A percentile compares a stretch with the other conserved stretches of the same genome.
phyloP scores from a whole-genome alignment of 2,888 invertebrate genomes.

The Keiferia lycopersicella region DNA sequence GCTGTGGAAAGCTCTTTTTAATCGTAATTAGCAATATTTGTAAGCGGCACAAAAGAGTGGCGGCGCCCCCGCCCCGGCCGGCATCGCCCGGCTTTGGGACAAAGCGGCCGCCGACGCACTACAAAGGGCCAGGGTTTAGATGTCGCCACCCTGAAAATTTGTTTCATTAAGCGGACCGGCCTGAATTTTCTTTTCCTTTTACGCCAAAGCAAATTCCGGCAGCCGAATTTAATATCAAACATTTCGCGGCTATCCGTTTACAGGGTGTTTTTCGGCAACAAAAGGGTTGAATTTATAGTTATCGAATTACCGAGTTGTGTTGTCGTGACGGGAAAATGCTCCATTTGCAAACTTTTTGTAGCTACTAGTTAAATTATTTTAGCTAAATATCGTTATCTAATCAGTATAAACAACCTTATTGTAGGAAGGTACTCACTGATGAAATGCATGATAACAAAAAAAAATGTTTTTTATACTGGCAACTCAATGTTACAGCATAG shows the following conservation, averaged over 20 bases:
- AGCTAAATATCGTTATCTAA: too few species aligned
- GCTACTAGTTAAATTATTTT: too few species aligned
- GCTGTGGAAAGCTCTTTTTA: conserved; percentile 57
- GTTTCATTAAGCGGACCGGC: conserved; percentile 73
- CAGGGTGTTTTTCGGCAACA: conserved; percentile 55
- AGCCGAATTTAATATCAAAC: conserved; percentile 56
- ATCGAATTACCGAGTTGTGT: conserved; percentile 51
- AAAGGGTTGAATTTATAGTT: conserved; percentile 54
- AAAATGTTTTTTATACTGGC: too few species aligned
- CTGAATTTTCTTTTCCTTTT: conserved; percentile 68
- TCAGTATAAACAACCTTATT: too few species aligned
- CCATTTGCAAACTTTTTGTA: not conserved
- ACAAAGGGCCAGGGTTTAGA: conserved; percentile 77
- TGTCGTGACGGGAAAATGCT: conserved; percentile 26
- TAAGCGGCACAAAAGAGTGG: conserved; percentile 66
- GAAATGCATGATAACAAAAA: too few species aligned
- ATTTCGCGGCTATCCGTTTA: conserved; percentile 62
- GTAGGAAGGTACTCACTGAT: too few species aligned
- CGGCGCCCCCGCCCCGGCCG: conserved; percentile 46
- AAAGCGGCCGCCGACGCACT: conserved; percentile 62
- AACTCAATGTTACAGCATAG: too few species aligned
- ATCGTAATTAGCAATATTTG: conserved; percentile 76
- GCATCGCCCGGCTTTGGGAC: conserved; percentile 54
- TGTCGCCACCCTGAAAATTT: conserved; percentile 75
- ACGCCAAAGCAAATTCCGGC: conserved; percentile 54